Evolutionary conservation across 1,140 invertebrate genomes (phyloP).

Genomic region (Pollicipes pollicipes): DNA sequence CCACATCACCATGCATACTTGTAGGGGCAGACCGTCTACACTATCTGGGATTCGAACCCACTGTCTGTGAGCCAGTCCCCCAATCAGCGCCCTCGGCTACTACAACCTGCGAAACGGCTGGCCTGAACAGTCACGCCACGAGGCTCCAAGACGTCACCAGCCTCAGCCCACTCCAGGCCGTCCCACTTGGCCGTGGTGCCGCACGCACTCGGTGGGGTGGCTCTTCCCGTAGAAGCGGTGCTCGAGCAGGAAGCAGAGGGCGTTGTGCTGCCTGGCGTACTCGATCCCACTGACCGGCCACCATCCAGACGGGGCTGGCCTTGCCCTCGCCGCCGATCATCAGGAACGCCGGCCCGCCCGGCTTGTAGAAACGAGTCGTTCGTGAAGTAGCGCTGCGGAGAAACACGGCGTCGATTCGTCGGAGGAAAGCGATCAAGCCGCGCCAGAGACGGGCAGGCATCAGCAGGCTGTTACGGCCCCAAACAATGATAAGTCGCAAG

Average conservation of each 20-base stretch:
- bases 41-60: too few relatives aligned
- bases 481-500: neutral
- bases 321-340: conserved; percentile 62
- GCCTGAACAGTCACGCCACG: too few relatives aligned
- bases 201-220: conserved; percentile 51
- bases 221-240: conserved; percentile 88
- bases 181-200: neutral
- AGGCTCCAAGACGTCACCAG: neutral
- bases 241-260: conserved; percentile 68
- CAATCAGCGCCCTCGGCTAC: too few relatives aligned
- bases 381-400: conserved; percentile 50
- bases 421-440: too few relatives aligned
- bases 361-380: conserved; percentile 49
- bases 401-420: too few relatives aligned
- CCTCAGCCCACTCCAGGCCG: neutral
- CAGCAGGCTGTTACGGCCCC: too few relatives aligned
- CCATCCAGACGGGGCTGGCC: conserved; percentile 50
- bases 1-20: too few relatives aligned
- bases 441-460: too few relatives aligned
- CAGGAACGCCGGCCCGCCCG: conserved; percentile 57
- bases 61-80: neutral
- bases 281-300: conserved; percentile 63
- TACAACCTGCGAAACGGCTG: too few relatives aligned
- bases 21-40: too few relatives aligned
- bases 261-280: conserved; percentile 58